Evolutionary conservation across 30 jellyfish, hydroid and myxozoan genomes (phyloP).

Genomic region (Aurelia aurita complex sp. Pacific): DNA sequence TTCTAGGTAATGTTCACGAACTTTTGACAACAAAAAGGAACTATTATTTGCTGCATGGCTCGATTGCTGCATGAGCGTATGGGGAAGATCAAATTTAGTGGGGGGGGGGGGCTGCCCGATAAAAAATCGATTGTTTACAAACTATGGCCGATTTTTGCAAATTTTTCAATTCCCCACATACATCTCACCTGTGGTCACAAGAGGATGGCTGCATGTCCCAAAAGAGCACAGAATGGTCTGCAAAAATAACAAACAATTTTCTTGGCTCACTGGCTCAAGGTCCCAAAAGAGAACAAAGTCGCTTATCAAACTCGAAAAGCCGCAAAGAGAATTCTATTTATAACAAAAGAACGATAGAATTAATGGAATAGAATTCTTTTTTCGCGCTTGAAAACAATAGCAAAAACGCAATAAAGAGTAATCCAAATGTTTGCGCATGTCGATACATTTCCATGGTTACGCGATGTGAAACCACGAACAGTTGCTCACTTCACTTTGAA

Average conservation of each 20-base stretch:
- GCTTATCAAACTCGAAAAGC: background rate
- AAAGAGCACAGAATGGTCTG: no score
- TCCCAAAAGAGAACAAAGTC: background rate
- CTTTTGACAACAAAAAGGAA: no score
- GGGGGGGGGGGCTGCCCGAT: background rate
- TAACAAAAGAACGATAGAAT: background rate
- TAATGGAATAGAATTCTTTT: background rate
- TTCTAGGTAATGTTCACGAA: no score
- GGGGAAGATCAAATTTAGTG: background rate
- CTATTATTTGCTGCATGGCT: no score
- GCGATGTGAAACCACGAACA: background rate
- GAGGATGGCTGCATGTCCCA: no score
- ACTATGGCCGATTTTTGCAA: no score
- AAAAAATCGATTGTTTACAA: no score
- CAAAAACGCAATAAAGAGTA: background rate
- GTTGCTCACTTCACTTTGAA: background rate
- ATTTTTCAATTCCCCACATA: no score
- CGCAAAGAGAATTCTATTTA: background rate
- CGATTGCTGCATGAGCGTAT: no score
- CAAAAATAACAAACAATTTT: background rate
- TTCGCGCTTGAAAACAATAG: background rate
- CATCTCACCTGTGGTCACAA: background rate
- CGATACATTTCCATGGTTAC: slow-evolving; percentile 67
- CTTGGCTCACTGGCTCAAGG: background rate
- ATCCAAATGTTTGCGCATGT: slow-evolving; percentile 59